Conservation (phyloP, 2,113 vertebrate genomes). For the Mustela lutreola region DNA sequence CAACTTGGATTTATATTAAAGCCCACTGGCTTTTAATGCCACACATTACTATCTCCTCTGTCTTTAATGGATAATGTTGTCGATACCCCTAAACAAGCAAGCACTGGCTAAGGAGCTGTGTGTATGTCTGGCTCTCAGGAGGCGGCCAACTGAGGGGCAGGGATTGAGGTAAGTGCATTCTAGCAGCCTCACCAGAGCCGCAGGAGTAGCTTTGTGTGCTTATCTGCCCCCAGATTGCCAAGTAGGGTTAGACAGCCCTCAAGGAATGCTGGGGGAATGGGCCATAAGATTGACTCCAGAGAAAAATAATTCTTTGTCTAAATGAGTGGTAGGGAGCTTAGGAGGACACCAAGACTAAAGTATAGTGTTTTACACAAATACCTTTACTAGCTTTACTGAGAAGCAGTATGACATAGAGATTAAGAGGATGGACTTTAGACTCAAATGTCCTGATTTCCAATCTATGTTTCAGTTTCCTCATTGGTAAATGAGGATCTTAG, state of each 20-base stretch:
- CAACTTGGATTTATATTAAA: slow-evolving; percentile 43
- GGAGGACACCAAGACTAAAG: background rate
- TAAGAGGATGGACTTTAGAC: background rate
- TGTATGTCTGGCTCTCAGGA: background rate
- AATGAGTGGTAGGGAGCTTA: background rate
- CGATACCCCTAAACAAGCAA: background rate
- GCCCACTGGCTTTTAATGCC: slow-evolving; percentile 30
- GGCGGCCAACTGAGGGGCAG: background rate
- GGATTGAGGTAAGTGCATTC: background rate
- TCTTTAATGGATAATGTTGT: slow-evolving; percentile 61
- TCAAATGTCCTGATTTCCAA: background rate
- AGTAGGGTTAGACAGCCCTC: background rate
- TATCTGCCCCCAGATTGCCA: background rate
- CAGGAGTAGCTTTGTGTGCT: background rate
- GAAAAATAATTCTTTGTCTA: slow-evolving; percentile 28
- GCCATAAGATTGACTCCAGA: background rate
- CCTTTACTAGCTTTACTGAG: background rate
- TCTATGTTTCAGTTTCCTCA: background rate
- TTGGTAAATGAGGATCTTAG: background rate
- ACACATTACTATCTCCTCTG: slow-evolving; percentile 26
- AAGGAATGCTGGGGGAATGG: background rate
- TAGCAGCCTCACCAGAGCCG: background rate
- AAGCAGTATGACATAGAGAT: background rate
- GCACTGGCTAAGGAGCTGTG: background rate
- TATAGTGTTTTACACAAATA: background rate